Evolutionary conservation across 2,797 vertebrate genomes (phyloP), one percentile per base, ranked within the genome.

Genomic region (Pseudocheirus occidentalis): DNA sequence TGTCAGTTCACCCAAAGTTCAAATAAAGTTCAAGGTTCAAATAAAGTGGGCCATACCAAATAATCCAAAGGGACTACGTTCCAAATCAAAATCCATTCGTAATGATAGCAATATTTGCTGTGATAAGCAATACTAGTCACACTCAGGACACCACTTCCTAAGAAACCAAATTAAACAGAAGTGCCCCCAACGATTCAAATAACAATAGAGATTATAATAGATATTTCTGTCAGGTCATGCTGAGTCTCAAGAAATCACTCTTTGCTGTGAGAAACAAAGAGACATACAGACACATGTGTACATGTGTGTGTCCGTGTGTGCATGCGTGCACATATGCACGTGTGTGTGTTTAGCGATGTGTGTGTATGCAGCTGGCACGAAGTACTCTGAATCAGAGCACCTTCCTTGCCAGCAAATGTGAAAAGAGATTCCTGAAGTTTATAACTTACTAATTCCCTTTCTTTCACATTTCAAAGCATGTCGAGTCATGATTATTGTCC

Each of bases 81-180:
- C 73, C 46, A 24, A 93, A 34, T 95, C 92, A 92, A 66, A 18
- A 93, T 50, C 11, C 94, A 27, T 90, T 94, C 87, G 87, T 27
- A 94, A 40, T 18, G 46, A 46, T 27, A 59, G 21, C 54, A 91
- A 40, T 50, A 91, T 46, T 46, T 94, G 27, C 46, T 92, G 90
- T 55, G 18, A 27, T 89, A 92, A 93, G 24, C n/a, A 7, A 55
- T 50, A 95, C 24, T 52, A 92, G 13, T 58, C 53, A 90, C 29
- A 81, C 90, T 94, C 58, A 90, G 66, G 24, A 94, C 55, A 96
- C 93, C 96, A 95, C 55, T 73, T 91, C 81, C 87, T 50, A 24
- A 12, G 28, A 96, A 95, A 96, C 56, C 91, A 94, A 96, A 96
- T 53, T 87, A 57, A 94, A 46, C 18, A 87, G 73, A 87, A 87